These are phyloP conservation scores for Aphaenogaster rudis DNA, from an alignment of 1,140 invertebrate species.

Conservation along the genomic window DNA sequence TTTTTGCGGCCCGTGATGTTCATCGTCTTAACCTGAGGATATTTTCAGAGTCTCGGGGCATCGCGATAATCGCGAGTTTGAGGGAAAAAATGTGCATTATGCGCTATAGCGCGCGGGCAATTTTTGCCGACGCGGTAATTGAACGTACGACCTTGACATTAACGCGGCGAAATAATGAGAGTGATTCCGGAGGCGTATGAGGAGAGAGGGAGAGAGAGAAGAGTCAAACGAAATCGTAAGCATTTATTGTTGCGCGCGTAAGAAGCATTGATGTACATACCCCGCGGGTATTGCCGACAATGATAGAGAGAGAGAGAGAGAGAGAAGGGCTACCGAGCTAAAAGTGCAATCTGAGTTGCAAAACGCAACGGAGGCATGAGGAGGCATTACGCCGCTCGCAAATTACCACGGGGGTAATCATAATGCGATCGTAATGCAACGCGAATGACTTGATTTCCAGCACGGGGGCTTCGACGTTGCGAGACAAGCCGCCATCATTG, in stretches of 20 bases:
- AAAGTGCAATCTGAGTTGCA: slow-evolving; percentile 75
- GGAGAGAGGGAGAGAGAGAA: slow-evolving; percentile 1
- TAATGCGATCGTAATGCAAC: slow-evolving; percentile 78
- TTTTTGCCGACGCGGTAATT: slow-evolving; percentile 58
- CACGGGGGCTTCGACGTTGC: slow-evolving; percentile 57
- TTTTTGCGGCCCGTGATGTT: background rate
- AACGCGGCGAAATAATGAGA: slow-evolving; percentile 46
- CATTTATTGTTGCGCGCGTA: slow-evolving; percentile 70
- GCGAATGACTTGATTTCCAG: slow-evolving; percentile 76
- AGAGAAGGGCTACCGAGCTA: slow-evolving; percentile 35
- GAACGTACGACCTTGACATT: slow-evolving; percentile 53
- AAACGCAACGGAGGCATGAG: slow-evolving; percentile 68
- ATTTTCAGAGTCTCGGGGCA: background rate
- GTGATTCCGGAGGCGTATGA: slow-evolving; percentile 20
- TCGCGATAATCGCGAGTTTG: slow-evolving; percentile 28
- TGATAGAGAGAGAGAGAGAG: slow-evolving; percentile 66
- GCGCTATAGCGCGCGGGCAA: background rate
- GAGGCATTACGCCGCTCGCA: slow-evolving; percentile 73
- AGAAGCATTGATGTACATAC: slow-evolving; percentile 69
- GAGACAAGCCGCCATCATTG: slow-evolving; percentile 67
- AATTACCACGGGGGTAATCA: slow-evolving; percentile 75
- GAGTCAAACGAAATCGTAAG: slow-evolving; percentile 55
- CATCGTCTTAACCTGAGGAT: background rate
- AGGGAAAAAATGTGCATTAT: background rate
- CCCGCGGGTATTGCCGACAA: slow-evolving; percentile 62